phyloP scores from a whole-genome alignment of 2,797 vertebrate species.

The Schizopygopsis pylzovi region DNA sequence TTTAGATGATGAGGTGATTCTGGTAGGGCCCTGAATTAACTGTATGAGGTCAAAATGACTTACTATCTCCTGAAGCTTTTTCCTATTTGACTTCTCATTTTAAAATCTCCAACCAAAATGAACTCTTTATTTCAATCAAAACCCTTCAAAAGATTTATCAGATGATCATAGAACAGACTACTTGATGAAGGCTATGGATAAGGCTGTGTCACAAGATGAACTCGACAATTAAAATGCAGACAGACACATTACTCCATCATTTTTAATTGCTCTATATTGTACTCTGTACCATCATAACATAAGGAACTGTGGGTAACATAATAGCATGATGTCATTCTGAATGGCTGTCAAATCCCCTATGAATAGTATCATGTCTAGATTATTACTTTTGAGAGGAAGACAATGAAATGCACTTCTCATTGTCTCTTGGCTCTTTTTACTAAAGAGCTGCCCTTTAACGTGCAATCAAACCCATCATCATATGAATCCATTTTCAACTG shows the following conservation, averaged over 20 bases:
- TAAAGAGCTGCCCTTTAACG: slow-evolving; percentile 32
- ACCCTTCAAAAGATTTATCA: no score
- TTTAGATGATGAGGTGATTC: no score
- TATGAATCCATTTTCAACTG: slow-evolving; percentile 29
- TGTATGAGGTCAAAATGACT: no score
- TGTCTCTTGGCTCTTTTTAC: slow-evolving; percentile 11
- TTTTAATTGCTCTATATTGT: slow-evolving; percentile 11
- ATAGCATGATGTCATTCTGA: slow-evolving; percentile 3
- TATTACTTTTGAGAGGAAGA: slow-evolving; percentile 32
- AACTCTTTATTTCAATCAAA: no score
- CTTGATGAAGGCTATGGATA: background rate
- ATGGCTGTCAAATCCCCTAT: slow-evolving; percentile 19
- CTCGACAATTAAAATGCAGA: background rate
- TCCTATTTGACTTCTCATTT: no score
- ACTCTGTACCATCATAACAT: slow-evolving; percentile 10
- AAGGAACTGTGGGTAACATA: slow-evolving; percentile 11
- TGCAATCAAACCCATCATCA: slow-evolving; percentile 27
- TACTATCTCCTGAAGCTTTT: no score
- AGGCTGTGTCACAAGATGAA: background rate
- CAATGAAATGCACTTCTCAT: slow-evolving; percentile 30
- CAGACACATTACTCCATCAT: background rate
- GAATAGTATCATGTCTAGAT: slow-evolving; percentile 22
- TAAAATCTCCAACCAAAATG: no score
- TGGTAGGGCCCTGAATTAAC: no score
- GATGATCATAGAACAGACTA: no score